Base-by-base conservation (phyloP, 2,797 vertebrate genomes). In the Sebastes kiyomatsui region DNA sequence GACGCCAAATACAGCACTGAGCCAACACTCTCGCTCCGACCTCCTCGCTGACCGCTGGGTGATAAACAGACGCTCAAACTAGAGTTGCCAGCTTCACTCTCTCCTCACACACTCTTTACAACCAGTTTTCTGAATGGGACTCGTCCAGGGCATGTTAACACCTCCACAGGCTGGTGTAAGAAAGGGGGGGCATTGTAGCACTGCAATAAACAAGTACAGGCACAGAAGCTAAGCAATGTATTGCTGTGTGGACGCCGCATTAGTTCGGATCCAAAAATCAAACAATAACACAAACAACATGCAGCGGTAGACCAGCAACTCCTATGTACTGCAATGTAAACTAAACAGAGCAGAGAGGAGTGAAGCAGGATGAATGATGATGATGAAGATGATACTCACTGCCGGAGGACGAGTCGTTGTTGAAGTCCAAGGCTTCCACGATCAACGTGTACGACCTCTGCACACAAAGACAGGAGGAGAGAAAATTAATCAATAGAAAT, bases 371-470 rank as follows among this genome's bases (percentile, higher is more conserved):
- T 4, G 49, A 55, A 42, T 1, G 56, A 64, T 5, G 76, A 74
- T 2, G 68, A 52, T 1, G 33, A 52, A 5, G 42, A 12, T 11
- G 33, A 75, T 82, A 93, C 97, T 97, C 96, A 98, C 97, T 95
- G n/a, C 95, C 89, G 9, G 89, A 84, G 30, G 88, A 90, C 3
- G 96, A 97, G 92, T 97, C 96, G 38, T 98, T 97, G 79, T 96
- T 97, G 95, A 97, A 97, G 94, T 98, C 97, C 96, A 97, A 96
- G 0, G 97, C 97, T 86, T 98, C 97, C 67, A 98, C 95, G 5
- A 98, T 97, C 94, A 98, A 79, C 0, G 97, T 97, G 89, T 97
- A 98, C 32, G 97, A 98, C 92, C 97, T 96, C 97, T 98, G 96
- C 64, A 82, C 90, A 86, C 68, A 32, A 4, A 87, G 35, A 92